A percentile compares a stretch with the other conserved stretches of the same genome.
These are phyloP conservation scores for Lonchura striata DNA, from an alignment of 2,113 vertebrate genomes.

Conservation along the genomic window DNA sequence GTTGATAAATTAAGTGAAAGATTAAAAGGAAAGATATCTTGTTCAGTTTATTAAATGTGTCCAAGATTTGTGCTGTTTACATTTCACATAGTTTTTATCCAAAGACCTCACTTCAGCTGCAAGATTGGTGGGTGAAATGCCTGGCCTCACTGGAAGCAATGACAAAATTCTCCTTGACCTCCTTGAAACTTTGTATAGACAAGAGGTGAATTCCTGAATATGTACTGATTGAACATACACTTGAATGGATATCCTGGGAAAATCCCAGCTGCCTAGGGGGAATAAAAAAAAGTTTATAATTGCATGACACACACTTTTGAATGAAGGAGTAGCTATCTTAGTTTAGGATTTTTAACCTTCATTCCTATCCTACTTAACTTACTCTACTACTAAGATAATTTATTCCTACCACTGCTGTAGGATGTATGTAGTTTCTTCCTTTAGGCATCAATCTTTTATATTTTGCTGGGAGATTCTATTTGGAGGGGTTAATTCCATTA, in stretches of 20 bases:
- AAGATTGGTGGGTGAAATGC: constrained; percentile 39
- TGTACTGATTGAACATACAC: constrained; percentile 61
- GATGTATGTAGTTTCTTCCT: neutral
- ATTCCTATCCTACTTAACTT: constrained; percentile 17
- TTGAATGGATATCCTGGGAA: constrained; percentile 67
- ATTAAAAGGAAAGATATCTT: neutral
- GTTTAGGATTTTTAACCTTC: constrained; percentile 43
- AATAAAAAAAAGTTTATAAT: constrained; percentile 59
- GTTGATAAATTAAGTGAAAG: neutral
- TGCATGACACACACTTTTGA: constrained; percentile 51
- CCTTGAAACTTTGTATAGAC: constrained; percentile 65
- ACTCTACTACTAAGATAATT: neutral
- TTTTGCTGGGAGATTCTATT: neutral
- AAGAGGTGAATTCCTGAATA: constrained; percentile 67
- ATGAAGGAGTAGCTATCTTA: constrained; percentile 22
- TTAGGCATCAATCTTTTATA: neutral
- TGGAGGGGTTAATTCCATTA: neutral
- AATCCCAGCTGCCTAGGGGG: constrained; percentile 55
- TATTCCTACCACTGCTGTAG: neutral
- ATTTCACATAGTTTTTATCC: constrained; percentile 30
- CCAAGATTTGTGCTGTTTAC: neutral
- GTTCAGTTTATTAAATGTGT: neutral
- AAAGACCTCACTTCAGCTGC: constrained; percentile 22
- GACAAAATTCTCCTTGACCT: constrained; percentile 67
- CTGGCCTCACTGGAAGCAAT: constrained; percentile 45